These are phyloP conservation scores for Pan paniscus DNA, from an alignment of 2,113 vertebrate species.

Conservation along the genomic window DNA sequence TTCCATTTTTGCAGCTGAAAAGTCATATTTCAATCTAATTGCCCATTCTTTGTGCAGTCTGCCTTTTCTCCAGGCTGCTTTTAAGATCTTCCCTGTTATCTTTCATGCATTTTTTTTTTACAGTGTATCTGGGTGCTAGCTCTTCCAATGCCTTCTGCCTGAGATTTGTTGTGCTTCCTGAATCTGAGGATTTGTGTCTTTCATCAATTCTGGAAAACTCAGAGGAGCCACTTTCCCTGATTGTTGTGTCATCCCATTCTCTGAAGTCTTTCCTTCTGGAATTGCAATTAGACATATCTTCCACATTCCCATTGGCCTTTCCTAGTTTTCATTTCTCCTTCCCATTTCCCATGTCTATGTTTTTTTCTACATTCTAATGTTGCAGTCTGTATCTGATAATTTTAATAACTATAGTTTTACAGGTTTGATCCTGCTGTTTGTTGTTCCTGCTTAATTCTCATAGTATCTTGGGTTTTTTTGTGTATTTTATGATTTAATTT, in stretches of 20 bases:
- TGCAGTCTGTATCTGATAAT: no score
- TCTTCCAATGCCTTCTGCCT: not conserved
- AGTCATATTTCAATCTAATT: not conserved
- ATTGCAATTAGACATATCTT: fast-evolving
- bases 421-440: not conserved
- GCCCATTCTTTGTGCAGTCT: fast-evolving
- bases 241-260: fast-evolving
- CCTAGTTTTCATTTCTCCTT: not conserved
- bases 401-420: no score
- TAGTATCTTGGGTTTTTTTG: not conserved
- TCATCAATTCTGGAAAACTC: not conserved
- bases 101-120: not conserved
- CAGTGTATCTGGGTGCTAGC: fast-evolving
- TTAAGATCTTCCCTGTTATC: not conserved
- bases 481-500: not conserved
- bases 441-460: not conserved
- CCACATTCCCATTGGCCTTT: no score
- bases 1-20: not conserved
- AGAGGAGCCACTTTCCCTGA: not conserved
- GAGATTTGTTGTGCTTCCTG: not conserved
- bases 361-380: not conserved
- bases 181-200: not conserved
- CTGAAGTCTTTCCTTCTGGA: not conserved
- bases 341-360: not conserved
- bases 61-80: not conserved